A percentile compares a stretch with the other conserved stretches of the same genome.
phyloP scores from a whole-genome alignment of 2,797 vertebrate genomes.

The Sternotherus odoratus region DNA sequence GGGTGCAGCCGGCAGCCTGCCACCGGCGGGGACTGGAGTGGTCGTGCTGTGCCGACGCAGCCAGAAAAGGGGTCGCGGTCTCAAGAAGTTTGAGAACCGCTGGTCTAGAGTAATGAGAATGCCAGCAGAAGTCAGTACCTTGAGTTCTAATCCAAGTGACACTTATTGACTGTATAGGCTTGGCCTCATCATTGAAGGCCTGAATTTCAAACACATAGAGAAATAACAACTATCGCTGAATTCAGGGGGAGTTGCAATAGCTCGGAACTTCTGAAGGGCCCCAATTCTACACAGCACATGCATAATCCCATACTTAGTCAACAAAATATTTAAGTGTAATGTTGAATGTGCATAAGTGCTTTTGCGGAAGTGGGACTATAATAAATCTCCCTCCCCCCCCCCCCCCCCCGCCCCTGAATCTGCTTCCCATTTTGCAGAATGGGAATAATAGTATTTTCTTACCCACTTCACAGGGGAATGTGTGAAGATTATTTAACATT shows the following conservation, averaged over 20 bases:
- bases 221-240: neutral
- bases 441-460: neutral
- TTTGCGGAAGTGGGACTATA: neutral
- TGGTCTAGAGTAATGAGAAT: neutral
- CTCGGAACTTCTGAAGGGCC: neutral
- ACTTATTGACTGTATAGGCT: fast-evolving
- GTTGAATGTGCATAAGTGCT: neutral
- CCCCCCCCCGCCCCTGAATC: too few species aligned
- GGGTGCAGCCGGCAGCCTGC: too few species aligned
- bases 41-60: too few species aligned
- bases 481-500: neutral
- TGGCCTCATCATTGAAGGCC: neutral
- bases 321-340: neutral
- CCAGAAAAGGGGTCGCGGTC: too few species aligned
- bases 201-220: neutral
- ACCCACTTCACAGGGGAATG: fast-evolving
- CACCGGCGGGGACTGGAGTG: too few species aligned
- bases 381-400: neutral
- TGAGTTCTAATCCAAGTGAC: neutral
- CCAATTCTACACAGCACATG: neutral
- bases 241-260: slow-evolving; percentile 1
- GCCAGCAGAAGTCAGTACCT: neutral
- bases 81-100: too few species aligned
- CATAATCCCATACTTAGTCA: neutral
- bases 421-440: neutral